These are phyloP conservation scores for Aptenodytes forsteri DNA, from an alignment of 2,113 vertebrate genomes.

Conservation along the genomic window DNA sequence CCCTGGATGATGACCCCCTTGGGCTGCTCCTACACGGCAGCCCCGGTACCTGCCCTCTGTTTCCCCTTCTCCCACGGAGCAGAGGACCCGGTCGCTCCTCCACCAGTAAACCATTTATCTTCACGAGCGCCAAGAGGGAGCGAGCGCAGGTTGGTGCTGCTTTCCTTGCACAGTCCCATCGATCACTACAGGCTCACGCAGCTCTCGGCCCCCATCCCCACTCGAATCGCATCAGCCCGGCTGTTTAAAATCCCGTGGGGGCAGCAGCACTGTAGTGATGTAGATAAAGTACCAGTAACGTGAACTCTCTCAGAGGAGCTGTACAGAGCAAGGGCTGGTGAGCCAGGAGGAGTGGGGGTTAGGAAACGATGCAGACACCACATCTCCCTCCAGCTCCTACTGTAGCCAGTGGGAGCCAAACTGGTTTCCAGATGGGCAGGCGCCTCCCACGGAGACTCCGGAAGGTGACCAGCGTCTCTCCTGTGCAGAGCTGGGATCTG, in stretches of 20 bases:
- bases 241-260: not conserved
- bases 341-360: too few relatives aligned
- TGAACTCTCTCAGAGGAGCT: not conserved
- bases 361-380: not conserved
- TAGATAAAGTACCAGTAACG: fast-evolving
- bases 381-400: not conserved
- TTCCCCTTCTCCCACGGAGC: not conserved
- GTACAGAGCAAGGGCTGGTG: not conserved
- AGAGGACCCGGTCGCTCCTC: not conserved
- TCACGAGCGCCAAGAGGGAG: not conserved
- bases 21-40: not conserved
- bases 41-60: not conserved
- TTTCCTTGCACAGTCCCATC: not conserved
- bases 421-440: not conserved
- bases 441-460: not conserved
- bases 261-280: not conserved
- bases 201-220: not conserved
- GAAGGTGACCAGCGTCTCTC: not conserved
- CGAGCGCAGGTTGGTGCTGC: not conserved
- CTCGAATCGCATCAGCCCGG: fast-evolving
- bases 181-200: not conserved
- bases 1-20: fast-evolving
- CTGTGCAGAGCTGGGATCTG: not conserved
- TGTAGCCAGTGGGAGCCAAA: not conserved
- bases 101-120: not conserved